Evolutionary conservation across 2,888 invertebrate genomes (phyloP).

Genomic region (Cataglyphis albicans): DNA sequence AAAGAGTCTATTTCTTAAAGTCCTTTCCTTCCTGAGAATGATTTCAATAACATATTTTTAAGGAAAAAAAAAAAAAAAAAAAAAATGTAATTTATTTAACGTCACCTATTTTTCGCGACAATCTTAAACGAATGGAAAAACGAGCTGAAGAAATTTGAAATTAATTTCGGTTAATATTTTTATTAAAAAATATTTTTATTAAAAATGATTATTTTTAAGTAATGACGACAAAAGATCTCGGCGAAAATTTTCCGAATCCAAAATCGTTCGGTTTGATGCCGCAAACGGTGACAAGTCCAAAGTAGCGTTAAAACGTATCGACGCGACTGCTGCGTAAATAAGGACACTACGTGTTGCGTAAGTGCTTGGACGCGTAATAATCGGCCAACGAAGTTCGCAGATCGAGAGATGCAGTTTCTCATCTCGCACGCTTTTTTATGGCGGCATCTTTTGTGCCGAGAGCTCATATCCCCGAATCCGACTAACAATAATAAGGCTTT

Average conservation of each 20-base stretch:
- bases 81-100: not conserved
- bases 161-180: not conserved
- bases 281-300: not conserved
- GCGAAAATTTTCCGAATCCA: not conserved
- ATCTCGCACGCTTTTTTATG: not conserved
- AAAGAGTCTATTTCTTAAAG: not conserved
- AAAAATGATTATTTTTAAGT: not conserved
- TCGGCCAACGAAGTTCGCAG: slow-evolving; percentile 44
- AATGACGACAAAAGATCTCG: not conserved
- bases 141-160: not conserved
- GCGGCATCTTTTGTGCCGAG: not conserved
- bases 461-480: not conserved
- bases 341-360: slow-evolving; percentile 29
- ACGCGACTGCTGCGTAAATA: not conserved
- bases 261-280: not conserved
- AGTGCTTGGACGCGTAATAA: slow-evolving; percentile 24
- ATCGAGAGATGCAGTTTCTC: slow-evolving; percentile 66
- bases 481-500: not conserved
- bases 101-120: not conserved
- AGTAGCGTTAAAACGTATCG: not conserved
- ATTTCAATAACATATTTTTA: not conserved
- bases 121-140: not conserved
- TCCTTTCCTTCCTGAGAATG: not conserved
- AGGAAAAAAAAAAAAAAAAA: not conserved
- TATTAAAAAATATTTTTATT: not conserved